These are phyloP conservation scores for Eretmochelys imbricata DNA, from an alignment of 2,113 vertebrate species.

Conservation along the genomic window DNA sequence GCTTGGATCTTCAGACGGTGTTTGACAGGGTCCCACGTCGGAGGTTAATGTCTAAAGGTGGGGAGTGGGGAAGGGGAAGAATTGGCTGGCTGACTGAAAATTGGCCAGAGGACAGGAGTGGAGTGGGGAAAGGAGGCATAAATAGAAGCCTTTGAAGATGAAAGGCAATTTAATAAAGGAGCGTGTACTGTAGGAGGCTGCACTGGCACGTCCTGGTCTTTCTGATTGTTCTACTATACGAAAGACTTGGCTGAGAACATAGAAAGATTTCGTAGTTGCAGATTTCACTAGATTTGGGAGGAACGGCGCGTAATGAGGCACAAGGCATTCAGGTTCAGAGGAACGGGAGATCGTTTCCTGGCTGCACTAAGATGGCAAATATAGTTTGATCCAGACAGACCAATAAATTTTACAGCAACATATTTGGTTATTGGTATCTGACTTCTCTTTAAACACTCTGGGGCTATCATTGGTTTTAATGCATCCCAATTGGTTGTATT, in stretches of 20 bases:
- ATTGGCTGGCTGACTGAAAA: conserved; percentile 72
- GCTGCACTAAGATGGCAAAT: conserved; percentile 50
- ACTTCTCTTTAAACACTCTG: conserved; percentile 33
- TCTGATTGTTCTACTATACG: conserved; percentile 71
- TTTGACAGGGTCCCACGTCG: conserved; percentile 66
- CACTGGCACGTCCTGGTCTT: conserved; percentile 70
- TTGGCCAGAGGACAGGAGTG: conserved; percentile 72
- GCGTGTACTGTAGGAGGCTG: conserved; percentile 69
- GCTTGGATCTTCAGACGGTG: conserved; percentile 72
- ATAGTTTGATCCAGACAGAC: conserved; percentile 8
- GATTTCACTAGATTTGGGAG: conserved; percentile 54
- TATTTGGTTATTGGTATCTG: conserved; percentile 44
- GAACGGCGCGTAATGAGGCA: conserved; percentile 51
- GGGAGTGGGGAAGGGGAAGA: conserved; percentile 73
- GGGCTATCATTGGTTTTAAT: conserved; percentile 53
- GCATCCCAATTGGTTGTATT: conserved; percentile 38
- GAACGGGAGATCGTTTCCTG: conserved; percentile 27
- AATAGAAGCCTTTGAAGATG: conserved; percentile 74
- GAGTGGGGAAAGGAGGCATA: conserved; percentile 72
- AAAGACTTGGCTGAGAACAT: conserved; percentile 70
- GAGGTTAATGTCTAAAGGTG: conserved; percentile 74
- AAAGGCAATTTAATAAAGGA: conserved; percentile 76
- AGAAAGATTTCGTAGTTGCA: conserved; percentile 68
- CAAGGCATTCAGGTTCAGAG: not conserved
- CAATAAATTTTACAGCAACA: not conserved